phyloP scores from a whole-genome alignment of 2,113 vertebrate species.

The Stomatorhinus ivindoensis region DNA sequence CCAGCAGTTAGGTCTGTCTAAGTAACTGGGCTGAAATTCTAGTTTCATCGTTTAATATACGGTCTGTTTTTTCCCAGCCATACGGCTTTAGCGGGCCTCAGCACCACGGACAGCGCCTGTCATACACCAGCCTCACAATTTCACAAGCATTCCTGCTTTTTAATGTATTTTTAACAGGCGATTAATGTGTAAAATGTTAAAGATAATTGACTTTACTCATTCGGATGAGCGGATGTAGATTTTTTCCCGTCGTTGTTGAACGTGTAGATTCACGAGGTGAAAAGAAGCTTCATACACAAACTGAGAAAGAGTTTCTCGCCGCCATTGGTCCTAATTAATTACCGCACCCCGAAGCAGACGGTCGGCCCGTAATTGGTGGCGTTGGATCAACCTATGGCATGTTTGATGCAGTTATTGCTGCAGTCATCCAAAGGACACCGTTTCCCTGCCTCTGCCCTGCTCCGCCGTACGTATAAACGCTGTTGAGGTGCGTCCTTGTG shows the following conservation, averaged over 20 bases:
- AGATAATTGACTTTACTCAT: background rate
- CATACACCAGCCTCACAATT: background rate
- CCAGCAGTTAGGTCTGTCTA: background rate
- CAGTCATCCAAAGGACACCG: background rate
- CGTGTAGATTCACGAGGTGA: background rate
- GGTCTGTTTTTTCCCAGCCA: background rate
- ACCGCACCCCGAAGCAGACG: background rate
- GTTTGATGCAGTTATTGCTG: background rate
- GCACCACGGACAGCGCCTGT: slow-evolving; percentile 30
- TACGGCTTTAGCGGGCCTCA: slow-evolving; percentile 12
- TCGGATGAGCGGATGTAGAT: background rate
- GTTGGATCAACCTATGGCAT: background rate
- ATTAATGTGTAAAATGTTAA: background rate
- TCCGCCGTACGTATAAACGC: background rate
- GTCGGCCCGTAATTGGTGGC: background rate
- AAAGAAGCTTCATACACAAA: background rate
- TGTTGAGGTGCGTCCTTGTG: background rate
- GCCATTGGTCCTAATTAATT: background rate
- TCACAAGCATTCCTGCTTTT: background rate
- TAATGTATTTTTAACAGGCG: background rate
- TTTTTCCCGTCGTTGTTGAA: background rate
- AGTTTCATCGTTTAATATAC: background rate
- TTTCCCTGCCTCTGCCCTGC: background rate
- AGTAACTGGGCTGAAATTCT: background rate
- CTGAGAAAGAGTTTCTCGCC: background rate